Conservation (phyloP, 2,797 vertebrate species). For the Miichthys miiuy region DNA sequence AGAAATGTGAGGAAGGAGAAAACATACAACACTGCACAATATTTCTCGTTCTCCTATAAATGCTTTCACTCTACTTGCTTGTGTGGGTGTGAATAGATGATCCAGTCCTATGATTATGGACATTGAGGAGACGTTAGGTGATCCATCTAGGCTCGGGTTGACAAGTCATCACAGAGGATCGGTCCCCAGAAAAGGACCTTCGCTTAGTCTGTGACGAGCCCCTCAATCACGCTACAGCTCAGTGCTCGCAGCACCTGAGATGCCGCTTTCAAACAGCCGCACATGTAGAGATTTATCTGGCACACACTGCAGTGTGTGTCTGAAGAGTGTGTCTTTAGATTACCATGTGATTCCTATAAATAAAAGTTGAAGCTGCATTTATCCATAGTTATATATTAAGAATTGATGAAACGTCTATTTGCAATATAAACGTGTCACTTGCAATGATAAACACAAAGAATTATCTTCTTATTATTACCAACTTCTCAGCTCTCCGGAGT, state of each 20-base stretch:
- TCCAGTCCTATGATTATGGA: constrained; percentile 52
- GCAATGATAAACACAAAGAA: neutral
- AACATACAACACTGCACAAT: constrained; percentile 40
- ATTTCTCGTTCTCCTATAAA: constrained; percentile 63
- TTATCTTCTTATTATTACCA: neutral
- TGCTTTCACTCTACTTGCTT: constrained; percentile 56
- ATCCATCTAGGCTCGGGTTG: constrained; percentile 67
- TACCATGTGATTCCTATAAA: neutral
- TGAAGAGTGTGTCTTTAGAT: neutral
- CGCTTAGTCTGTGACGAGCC: constrained; percentile 35
- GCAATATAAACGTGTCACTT: neutral
- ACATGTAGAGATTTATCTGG: neutral
- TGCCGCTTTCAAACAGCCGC: constrained; percentile 8
- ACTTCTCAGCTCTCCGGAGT: too few relatives aligned
- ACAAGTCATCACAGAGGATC: constrained; percentile 72
- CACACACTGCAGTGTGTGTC: constrained; percentile 21
- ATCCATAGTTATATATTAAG: neutral
- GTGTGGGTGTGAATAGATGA: constrained; percentile 28
- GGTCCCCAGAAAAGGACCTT: constrained; percentile 42
- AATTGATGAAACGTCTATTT: neutral
- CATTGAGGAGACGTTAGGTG: constrained; percentile 31
- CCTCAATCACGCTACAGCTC: constrained; percentile 61
- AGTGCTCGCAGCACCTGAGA: constrained; percentile 33
- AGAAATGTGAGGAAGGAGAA: constrained; percentile 16
- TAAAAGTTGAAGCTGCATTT: neutral